These are phyloP conservation scores for Aphyosemion australe DNA, from an alignment of 2,113 vertebrate species.

Conservation along the genomic window DNA sequence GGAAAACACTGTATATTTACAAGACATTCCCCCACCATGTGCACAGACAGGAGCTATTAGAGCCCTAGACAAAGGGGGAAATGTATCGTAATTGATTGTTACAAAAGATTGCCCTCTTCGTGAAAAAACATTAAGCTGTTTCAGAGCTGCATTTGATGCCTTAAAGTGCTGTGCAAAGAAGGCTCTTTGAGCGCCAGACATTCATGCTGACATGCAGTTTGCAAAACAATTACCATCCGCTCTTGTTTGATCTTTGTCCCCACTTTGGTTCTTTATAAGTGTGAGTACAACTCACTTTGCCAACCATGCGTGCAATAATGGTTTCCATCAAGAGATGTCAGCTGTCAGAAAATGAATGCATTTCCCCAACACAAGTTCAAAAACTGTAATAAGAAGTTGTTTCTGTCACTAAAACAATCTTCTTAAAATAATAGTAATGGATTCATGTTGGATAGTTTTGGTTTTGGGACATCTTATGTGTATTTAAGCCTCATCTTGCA, in stretches of 20 bases:
- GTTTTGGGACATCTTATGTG: background rate
- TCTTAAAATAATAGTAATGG: constrained; percentile 67
- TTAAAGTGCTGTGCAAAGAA: constrained; percentile 59
- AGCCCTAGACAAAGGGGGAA: constrained; percentile 71
- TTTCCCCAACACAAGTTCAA: constrained; percentile 56
- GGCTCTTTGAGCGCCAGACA: constrained; percentile 54
- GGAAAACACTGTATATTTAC: constrained; percentile 80
- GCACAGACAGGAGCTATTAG: constrained; percentile 72
- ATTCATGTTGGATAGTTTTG: constrained; percentile 42
- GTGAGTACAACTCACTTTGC: constrained; percentile 57
- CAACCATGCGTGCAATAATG: constrained; percentile 60
- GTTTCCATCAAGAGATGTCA: constrained; percentile 64
- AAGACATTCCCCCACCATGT: constrained; percentile 62
- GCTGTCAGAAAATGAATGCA: constrained; percentile 56
- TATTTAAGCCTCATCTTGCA: constrained; percentile 14
- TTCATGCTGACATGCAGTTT: constrained; percentile 67
- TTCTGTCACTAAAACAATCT: constrained; percentile 57
- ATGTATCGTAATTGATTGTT: constrained; percentile 82
- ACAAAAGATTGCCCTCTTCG: constrained; percentile 75
- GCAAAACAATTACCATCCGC: constrained; percentile 73
- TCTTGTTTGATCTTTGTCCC: constrained; percentile 71
- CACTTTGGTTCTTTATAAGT: constrained; percentile 62
- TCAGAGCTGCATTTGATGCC: constrained; percentile 68
- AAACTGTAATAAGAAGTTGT: constrained; percentile 41
- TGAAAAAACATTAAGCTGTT: constrained; percentile 71